Conservation (phyloP, 1,140 invertebrate species). For the Fopius arisanus region DNA sequence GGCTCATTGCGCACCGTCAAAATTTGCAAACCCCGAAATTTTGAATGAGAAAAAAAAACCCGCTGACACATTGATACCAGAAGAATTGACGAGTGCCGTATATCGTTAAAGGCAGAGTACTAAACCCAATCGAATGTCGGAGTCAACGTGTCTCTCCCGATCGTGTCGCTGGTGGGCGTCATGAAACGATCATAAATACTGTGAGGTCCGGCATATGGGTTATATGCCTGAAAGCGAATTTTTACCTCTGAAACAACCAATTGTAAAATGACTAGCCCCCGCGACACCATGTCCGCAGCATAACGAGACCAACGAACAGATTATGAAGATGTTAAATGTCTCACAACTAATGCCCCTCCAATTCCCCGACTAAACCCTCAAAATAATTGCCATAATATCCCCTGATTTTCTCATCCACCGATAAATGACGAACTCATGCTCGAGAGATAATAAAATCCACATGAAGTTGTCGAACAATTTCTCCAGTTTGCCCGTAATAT, state of each 20-base stretch:
- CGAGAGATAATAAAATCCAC: background rate
- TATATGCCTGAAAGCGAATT: background rate
- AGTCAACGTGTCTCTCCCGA: constrained; percentile 3
- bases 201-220: constrained; percentile 7
- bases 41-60: background rate
- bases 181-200: constrained; percentile 39
- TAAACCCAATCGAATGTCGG: constrained; percentile 3
- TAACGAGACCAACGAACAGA: background rate
- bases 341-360: background rate
- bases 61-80: background rate
- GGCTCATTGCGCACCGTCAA: too few species aligned
- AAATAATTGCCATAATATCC: background rate
- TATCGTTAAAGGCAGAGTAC: background rate
- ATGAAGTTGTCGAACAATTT: too few species aligned
- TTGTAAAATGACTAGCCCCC: constrained; percentile 43
- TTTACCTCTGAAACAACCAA: background rate
- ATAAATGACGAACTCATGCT: background rate
- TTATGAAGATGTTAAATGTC: constrained; percentile 7
- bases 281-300: background rate
- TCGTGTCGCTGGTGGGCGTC: constrained; percentile 35
- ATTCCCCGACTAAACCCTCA: background rate
- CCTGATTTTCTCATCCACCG: background rate
- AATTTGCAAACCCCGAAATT: background rate
- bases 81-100: background rate
- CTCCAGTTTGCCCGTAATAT: too few species aligned